Conservation (phyloP, 1,140 invertebrate species). For the Drosophila sproati region DNA sequence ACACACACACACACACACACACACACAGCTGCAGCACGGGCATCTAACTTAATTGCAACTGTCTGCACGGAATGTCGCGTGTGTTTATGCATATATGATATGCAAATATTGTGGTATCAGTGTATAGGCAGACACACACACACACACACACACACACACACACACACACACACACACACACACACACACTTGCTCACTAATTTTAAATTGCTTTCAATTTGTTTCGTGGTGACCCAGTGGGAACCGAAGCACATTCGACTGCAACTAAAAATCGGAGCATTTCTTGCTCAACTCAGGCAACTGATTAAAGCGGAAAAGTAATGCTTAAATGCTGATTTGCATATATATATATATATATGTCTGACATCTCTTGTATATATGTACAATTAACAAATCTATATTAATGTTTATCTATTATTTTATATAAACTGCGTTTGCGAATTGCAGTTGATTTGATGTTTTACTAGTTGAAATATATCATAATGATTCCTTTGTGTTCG, state of each 20-base stretch:
- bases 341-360: too few relatives aligned
- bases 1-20: slow-evolving; percentile 23
- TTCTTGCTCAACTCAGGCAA: too few relatives aligned
- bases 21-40: not conserved
- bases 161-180: not conserved
- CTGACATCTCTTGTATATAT: too few relatives aligned
- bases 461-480: too few relatives aligned
- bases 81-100: slow-evolving; percentile 83
- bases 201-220: slow-evolving; percentile 34
- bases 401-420: too few relatives aligned
- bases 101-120: slow-evolving; percentile 82
- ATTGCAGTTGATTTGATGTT: too few relatives aligned
- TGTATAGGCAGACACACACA: slow-evolving; percentile 42
- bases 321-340: too few relatives aligned
- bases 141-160: slow-evolving; percentile 18
- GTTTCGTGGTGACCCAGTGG: slow-evolving; percentile 12
- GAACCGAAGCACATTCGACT: not conserved
- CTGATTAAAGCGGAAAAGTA: too few relatives aligned
- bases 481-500: too few relatives aligned
- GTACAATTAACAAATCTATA: too few relatives aligned
- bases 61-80: slow-evolving; percentile 60
- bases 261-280: not conserved
- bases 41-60: slow-evolving; percentile 76
- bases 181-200: slow-evolving; percentile 1
- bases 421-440: too few relatives aligned